phyloP scores from a whole-genome alignment of 2,113 vertebrate species.

The Lepisosteus oculatus region DNA sequence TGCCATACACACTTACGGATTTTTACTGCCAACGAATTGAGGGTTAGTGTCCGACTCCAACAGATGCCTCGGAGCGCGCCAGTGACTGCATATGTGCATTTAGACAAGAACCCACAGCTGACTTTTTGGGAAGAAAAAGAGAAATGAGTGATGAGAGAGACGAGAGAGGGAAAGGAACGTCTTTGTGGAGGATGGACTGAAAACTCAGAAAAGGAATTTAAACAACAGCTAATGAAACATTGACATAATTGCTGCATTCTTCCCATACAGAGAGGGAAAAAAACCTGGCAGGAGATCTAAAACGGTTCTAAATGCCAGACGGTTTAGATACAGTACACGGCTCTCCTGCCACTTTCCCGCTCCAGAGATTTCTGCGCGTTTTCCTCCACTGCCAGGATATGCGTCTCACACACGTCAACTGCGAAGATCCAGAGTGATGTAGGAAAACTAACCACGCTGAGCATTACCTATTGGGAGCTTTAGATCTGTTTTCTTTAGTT shows the following conservation, averaged over 20 bases:
- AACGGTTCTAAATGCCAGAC: conserved; percentile 22
- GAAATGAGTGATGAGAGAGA: background rate
- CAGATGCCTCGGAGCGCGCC: background rate
- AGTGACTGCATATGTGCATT: conserved; percentile 21
- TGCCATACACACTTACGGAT: background rate
- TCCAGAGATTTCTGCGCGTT: background rate
- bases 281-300: conserved; percentile 36
- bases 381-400: background rate
- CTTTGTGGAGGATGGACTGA: background rate
- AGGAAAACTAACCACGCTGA: conserved; percentile 19
- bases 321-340: conserved; percentile 11
- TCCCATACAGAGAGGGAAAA: conserved; percentile 12
- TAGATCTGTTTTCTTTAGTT: background rate
- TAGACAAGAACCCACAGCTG: background rate
- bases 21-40: background rate
- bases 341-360: background rate
- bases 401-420: conserved; percentile 16
- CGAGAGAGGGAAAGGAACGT: too few species aligned
- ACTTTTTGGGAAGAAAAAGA: conserved; percentile 18
- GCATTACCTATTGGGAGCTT: conserved; percentile 14
- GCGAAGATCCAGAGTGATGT: background rate
- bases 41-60: background rate
- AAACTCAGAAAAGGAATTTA: conserved; percentile 24
- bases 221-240: conserved; percentile 39
- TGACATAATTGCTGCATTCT: conserved; percentile 31